A percentile compares a stretch with the other conserved stretches of the same genome.
These are phyloP conservation scores for Nycticebus coucang DNA, from an alignment of 2,113 vertebrate genomes.

Conservation along the genomic window DNA sequence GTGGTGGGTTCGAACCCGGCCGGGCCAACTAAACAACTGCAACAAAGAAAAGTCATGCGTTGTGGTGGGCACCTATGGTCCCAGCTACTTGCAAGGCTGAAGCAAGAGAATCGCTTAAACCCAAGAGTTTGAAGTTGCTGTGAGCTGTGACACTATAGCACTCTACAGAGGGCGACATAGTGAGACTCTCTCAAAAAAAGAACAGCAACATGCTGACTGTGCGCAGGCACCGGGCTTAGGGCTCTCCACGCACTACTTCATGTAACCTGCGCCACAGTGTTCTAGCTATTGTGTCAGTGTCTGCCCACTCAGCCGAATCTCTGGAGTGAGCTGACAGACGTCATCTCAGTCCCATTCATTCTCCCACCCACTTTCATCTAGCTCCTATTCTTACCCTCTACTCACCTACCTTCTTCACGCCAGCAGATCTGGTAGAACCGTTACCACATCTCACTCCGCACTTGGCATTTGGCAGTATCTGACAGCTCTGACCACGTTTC, in stretches of 20 bases:
- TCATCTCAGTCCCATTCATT: background rate
- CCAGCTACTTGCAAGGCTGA: too few relatives aligned
- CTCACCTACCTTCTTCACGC: background rate
- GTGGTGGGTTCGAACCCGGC: too few relatives aligned
- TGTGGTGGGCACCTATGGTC: too few relatives aligned
- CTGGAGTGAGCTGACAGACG: background rate
- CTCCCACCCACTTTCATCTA: background rate
- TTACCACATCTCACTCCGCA: background rate
- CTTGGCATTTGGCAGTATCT: background rate
- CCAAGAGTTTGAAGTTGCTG: too few relatives aligned
- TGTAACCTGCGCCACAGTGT: rapidly evolving
- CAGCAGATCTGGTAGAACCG: background rate
- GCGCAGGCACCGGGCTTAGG: background rate
- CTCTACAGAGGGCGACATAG: too few relatives aligned
- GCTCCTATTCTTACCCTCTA: background rate
- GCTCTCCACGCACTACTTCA: rapidly evolving
- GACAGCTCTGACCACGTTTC: background rate
- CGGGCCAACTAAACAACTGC: too few relatives aligned
- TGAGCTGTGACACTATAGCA: too few relatives aligned
- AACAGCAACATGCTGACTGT: background rate
- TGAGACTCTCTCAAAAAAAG: too few relatives aligned
- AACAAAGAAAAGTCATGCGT: too few relatives aligned
- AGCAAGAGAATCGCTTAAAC: too few relatives aligned
- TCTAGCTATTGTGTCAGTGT: background rate
- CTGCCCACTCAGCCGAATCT: background rate